These are phyloP conservation scores for Pseudomyrmex sp. DNA, from an alignment of 1,140 invertebrate species.

Conservation along the genomic window DNA sequence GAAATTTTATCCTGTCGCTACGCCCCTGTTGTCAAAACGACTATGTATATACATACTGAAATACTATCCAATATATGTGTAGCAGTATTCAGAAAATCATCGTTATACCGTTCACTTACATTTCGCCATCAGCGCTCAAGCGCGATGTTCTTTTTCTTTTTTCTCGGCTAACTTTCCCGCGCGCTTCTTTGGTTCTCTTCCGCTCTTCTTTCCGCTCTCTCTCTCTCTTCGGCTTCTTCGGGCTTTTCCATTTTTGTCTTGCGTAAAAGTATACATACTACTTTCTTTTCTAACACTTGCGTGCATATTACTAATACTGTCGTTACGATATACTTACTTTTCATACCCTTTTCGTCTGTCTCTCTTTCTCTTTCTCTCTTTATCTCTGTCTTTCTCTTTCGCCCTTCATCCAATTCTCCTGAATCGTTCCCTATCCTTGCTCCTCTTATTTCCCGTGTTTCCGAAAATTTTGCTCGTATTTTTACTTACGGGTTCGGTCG, in stretches of 20 bases:
- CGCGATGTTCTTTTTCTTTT: conserved; percentile 47
- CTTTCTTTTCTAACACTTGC: conserved; percentile 40
- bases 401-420: not conserved
- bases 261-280: conserved; percentile 19
- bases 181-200: conserved; percentile 49
- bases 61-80: conserved; percentile 9
- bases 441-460: not conserved
- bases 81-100: conserved; percentile 39
- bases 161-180: conserved; percentile 41
- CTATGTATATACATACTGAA: conserved; percentile 5
- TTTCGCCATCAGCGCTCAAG: conserved; percentile 35
- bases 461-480: not conserved
- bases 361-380: not conserved
- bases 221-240: conserved; percentile 38
- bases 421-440: not conserved
- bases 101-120: conserved; percentile 68
- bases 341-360: not conserved
- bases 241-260: conserved; percentile 30
- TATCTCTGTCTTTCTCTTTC: not conserved
- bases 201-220: conserved; percentile 17
- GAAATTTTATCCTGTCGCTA: conserved; percentile 13
- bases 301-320: conserved; percentile 44
- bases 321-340: conserved; percentile 45
- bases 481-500: not conserved
- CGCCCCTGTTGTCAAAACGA: conserved; percentile 22